Evolutionary conservation across 2,797 vertebrate species (phyloP).

Genomic region (Protonibea diacanthus): DNA sequence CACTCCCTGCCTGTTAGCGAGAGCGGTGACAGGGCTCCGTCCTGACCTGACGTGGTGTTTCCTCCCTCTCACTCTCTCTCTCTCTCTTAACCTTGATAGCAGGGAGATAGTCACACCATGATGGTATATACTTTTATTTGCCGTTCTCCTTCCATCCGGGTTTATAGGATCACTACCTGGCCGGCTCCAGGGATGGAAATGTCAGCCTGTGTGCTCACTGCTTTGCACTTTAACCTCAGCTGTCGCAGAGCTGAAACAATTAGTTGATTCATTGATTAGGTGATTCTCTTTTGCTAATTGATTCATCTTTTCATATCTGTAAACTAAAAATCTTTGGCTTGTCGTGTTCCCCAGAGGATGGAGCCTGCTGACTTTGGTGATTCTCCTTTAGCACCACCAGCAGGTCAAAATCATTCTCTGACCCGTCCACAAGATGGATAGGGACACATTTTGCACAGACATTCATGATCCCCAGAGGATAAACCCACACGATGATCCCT

Average conservation of each 20-base stretch:
- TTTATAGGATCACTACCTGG: neutral
- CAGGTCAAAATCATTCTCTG: neutral
- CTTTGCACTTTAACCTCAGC: neutral
- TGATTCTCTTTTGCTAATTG: neutral
- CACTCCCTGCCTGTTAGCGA: conserved; percentile 55
- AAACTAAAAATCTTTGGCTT: no score
- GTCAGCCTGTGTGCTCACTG: neutral
- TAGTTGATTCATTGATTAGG: neutral
- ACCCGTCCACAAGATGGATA: neutral
- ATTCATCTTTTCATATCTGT: neutral
- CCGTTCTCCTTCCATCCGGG: neutral
- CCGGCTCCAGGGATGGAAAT: neutral
- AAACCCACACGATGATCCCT: neutral
- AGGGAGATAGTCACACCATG: conserved; percentile 8
- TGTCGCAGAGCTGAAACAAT: neutral
- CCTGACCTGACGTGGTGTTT: conserved; percentile 38
- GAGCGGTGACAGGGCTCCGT: conserved; percentile 46
- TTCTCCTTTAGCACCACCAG: neutral
- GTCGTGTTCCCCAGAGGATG: neutral
- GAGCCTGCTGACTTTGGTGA: neutral
- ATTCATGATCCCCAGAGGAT: neutral
- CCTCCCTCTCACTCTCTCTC: conserved; percentile 6
- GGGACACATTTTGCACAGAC: neutral
- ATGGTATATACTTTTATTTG: neutral
- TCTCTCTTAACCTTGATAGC: conserved; percentile 10